These are phyloP conservation scores for Zonotrichia leucophrys DNA, from an alignment of 2,113 vertebrate genomes.

Conservation along the genomic window DNA sequence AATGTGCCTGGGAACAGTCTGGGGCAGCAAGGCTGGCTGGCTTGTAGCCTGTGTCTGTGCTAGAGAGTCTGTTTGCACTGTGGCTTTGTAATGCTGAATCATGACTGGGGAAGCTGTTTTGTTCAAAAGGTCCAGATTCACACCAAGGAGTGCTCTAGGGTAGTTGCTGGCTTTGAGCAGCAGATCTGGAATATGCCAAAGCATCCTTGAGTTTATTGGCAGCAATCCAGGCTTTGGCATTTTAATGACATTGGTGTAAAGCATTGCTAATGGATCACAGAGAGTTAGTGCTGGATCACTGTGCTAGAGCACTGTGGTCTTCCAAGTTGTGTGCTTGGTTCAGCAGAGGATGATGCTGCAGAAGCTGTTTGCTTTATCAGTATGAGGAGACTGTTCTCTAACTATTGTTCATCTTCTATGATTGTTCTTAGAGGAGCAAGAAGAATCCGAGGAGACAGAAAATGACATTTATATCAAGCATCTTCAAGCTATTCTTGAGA, in stretches of 20 bases:
- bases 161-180: not conserved
- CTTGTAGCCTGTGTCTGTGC: not conserved
- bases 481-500: constrained; percentile 80
- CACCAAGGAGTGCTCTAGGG: not conserved
- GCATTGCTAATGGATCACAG: not conserved
- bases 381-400: not conserved
- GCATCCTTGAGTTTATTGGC: not conserved
- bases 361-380: not conserved
- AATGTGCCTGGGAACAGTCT: not conserved
- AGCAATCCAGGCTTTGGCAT: not conserved
- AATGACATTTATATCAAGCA: constrained; percentile 52
- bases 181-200: not conserved
- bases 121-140: not conserved
- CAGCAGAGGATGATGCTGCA: not conserved
- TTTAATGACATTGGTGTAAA: not conserved
- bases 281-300: not conserved
- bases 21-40: not conserved
- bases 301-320: not conserved
- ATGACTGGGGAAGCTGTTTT: not conserved
- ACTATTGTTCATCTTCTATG: not conserved
- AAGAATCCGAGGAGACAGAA: constrained; percentile 44
- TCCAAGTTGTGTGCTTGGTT: not conserved
- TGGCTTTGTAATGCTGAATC: not conserved
- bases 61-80: not conserved
- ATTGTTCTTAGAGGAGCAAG: constrained; percentile 59